Base-by-base conservation (phyloP, 2,113 vertebrate species). In the Rhadina sibilatrix region DNA sequence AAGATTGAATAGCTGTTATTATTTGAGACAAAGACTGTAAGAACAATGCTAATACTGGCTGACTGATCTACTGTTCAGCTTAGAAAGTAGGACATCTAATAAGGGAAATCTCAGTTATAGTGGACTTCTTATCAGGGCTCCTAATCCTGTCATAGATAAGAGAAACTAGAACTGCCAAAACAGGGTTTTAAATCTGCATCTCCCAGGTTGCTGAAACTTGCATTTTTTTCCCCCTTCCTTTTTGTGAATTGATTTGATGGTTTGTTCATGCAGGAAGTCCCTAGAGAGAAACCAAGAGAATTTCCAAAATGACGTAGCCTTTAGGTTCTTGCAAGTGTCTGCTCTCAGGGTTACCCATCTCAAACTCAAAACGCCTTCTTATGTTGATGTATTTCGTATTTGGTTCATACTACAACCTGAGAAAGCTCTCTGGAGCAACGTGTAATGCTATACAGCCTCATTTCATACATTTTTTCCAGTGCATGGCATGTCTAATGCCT, bases 141-240 rank as follows among this genome's bases (percentile, higher is more conserved):
- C 52, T 91, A 89, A 89, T 94, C 83, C 93, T 80, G 35, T 65
- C 54, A 40, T 7, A 94, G 93, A 94, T 94, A 88, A 96, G 89
- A 70, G 83, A 80, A 66, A 77, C 83, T 84, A 93, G 90, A 94
- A 54, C 54, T 97, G 94, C 77, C 77, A 85, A 50, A 72, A 0
- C 18, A 53, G 40, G 53, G 35, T 50, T 87, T 97, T 89, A 88
- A 87, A 85, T 84, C 59, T 94, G 22, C 5, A 12, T 95, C 70
- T 61, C 27, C 49, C 24, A 72, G 31, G n/a, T 64, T 76, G 57
- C 90, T 78, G 31, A 77, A 31, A 78, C 56, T 89, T 92, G 57
- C 42, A 10, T 81, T 6, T 11, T 14, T 33, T 49, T 25, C 23
- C 12, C 22, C 24, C 18, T 44, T 44, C 46, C 33, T 50, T 25